Conservation (phyloP, 2,113 vertebrate genomes). For the Chaetodon trifascialis region DNA sequence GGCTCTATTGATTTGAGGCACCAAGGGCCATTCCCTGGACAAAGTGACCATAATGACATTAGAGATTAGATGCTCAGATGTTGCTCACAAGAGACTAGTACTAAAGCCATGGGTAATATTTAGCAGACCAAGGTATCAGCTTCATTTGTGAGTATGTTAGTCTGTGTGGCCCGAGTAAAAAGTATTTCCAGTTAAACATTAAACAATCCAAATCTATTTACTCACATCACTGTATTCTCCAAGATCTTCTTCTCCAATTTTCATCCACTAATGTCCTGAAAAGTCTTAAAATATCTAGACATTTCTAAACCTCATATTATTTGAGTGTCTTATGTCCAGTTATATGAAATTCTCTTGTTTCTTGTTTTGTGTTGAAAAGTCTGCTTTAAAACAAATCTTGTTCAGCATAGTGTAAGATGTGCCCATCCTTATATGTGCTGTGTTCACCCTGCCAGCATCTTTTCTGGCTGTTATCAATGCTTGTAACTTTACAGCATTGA, state of each 20-base stretch:
- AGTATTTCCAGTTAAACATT: neutral
- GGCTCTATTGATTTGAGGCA: conserved; percentile 77
- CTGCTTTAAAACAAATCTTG: neutral
- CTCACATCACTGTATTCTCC: neutral
- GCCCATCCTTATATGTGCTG: too few relatives aligned
- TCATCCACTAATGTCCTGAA: neutral
- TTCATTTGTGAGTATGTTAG: conserved; percentile 10
- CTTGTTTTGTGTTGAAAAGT: neutral
- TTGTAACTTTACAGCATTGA: too few relatives aligned
- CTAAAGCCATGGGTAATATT: conserved; percentile 50
- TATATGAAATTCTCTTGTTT: neutral
- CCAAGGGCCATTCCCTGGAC: conserved; percentile 65
- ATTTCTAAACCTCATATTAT: too few relatives aligned
- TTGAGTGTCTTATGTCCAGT: neutral
- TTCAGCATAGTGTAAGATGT: neutral
- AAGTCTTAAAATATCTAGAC: neutral
- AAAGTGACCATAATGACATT: conserved; percentile 84
- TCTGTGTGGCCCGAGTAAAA: neutral
- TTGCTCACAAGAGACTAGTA: conserved; percentile 57
- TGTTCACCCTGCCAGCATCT: too few relatives aligned
- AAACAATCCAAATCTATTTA: neutral
- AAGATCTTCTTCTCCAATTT: neutral
- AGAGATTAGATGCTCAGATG: conserved; percentile 69
- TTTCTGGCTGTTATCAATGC: too few relatives aligned
- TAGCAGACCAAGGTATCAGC: conserved; percentile 41